Percentiles rank a stretch among this genome's conserved stretches.
These are phyloP conservation scores for Sebastes kiyomatsui DNA, from an alignment of 2,797 vertebrate genomes.

Conservation along the genomic window DNA sequence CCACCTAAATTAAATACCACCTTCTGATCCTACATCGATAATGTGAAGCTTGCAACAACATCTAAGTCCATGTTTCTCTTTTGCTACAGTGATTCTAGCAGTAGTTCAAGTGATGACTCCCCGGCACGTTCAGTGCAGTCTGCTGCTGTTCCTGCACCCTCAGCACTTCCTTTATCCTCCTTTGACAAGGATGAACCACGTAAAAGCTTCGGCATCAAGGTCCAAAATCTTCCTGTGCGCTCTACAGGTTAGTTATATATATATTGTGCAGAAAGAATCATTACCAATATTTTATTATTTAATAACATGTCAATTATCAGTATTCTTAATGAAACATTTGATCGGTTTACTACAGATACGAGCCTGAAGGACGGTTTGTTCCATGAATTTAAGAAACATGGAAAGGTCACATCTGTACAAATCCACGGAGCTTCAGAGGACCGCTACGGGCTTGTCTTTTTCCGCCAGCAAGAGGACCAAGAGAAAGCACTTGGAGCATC, in stretches of 20 bases:
- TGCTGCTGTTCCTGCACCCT: constrained; percentile 93
- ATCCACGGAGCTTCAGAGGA: constrained; percentile 97
- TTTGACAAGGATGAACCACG: constrained; percentile 98
- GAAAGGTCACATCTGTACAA: constrained; percentile 98
- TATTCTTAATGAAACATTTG: not conserved
- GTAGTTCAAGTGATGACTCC: constrained; percentile 96
- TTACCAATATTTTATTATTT: not conserved
- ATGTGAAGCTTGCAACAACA: not conserved
- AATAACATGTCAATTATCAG: not conserved
- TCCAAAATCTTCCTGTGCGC: constrained; percentile 98
- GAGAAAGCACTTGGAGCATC: constrained; percentile 96
- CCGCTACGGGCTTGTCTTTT: constrained; percentile 97
- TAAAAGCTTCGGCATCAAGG: constrained; percentile 99
- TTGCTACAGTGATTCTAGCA: constrained; percentile 93
- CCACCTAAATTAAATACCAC: not conserved
- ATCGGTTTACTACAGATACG: constrained; percentile 85
- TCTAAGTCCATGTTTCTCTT: constrained; percentile 39
- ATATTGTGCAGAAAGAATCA: not conserved
- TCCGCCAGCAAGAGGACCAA: constrained; percentile 98
- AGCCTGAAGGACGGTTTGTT: constrained; percentile 99
- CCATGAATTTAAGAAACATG: constrained; percentile 99
- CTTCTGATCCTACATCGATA: not conserved
- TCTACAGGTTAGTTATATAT: constrained; percentile 89
- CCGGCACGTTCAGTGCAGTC: constrained; percentile 97
- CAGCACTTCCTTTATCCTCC: constrained; percentile 89